Base-by-base conservation (phyloP, 2,113 vertebrate species). In the Tragelaphus strepsiceros region DNA sequence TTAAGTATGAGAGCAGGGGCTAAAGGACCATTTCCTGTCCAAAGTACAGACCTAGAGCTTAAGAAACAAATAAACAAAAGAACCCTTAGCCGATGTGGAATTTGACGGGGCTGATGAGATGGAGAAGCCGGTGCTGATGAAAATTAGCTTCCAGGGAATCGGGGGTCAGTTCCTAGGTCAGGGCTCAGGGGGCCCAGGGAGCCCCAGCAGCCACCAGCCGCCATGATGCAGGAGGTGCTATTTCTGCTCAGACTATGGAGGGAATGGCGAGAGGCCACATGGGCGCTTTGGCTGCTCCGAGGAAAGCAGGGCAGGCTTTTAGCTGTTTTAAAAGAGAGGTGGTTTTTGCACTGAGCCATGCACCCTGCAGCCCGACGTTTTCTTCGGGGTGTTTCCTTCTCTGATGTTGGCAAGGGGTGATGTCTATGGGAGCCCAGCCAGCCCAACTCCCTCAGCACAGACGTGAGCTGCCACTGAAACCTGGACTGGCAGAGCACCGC, bases 1-100 rank as follows among this genome's bases (percentile, higher is more conserved):
- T 98, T 98, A 98, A 98, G 97, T 95, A 83, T 90, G 87, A 95
- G 88, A 96, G 97, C 97, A 98, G 91, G 62, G 83, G 90, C 93
- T 77, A 24, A 81, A 56, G 85, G 85, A 94, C 92, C 90, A 56
- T 2, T 97, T 98, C 96, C 97, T 54, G 49, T 61, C 91, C 24
- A 83, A 94, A 71, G 96, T 64, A 91, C 2, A 94, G 97, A 83
- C 35, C 32, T 62, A 14, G 3, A 81, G 39, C 74, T 94, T 56
- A 16, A 61, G 49, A 67, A 39, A 19, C 35, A 51, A 30, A 39
- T 22, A 53, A 43, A 32, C 10, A 43, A 15, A 62, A 59, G 51
- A 74, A 64, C 82, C 30, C 14, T 35, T 3, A 82, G 82, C 26
- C 85, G 95, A 95, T 93, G 91, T 85, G 83, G 0, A 0, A 10